phyloP scores from a whole-genome alignment of 2,888 invertebrate genomes.

The Tachystola acroxantha region DNA sequence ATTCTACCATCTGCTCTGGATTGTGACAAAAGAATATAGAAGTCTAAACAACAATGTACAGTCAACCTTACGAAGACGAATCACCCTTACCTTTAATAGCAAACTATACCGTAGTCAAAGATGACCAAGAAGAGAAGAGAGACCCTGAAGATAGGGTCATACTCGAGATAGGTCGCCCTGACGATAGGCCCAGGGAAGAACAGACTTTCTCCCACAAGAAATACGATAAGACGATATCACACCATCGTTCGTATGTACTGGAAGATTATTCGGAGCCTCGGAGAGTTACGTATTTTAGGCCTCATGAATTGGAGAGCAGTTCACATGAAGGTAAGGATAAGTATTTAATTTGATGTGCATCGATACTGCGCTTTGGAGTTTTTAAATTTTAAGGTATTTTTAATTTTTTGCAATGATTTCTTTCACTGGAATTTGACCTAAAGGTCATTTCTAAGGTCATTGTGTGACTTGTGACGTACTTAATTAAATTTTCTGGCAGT shows the following conservation, averaged over 20 bases:
- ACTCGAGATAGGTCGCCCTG: constrained; percentile 69
- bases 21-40: too few species aligned
- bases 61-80: constrained; percentile 54
- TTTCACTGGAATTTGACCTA: too few species aligned
- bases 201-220: constrained; percentile 72
- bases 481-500: too few species aligned
- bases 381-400: too few species aligned
- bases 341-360: too few species aligned
- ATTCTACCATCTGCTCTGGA: too few species aligned
- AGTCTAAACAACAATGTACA: constrained; percentile 51
- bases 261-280: constrained; percentile 61
- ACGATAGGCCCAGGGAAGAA: constrained; percentile 64
- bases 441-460: too few species aligned
- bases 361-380: too few species aligned
- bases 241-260: constrained; percentile 64
- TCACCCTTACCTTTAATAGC: constrained; percentile 60
- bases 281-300: constrained; percentile 51
- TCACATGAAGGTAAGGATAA: constrained; percentile 46
- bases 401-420: too few species aligned
- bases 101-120: constrained; percentile 58
- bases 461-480: too few species aligned
- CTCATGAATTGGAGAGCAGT: constrained; percentile 53
- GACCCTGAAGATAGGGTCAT: constrained; percentile 62
- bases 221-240: constrained; percentile 71
- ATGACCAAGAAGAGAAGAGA: constrained; percentile 53